phyloP scores from a whole-genome alignment of 2,888 invertebrate species.

The Sericinus montela region DNA sequence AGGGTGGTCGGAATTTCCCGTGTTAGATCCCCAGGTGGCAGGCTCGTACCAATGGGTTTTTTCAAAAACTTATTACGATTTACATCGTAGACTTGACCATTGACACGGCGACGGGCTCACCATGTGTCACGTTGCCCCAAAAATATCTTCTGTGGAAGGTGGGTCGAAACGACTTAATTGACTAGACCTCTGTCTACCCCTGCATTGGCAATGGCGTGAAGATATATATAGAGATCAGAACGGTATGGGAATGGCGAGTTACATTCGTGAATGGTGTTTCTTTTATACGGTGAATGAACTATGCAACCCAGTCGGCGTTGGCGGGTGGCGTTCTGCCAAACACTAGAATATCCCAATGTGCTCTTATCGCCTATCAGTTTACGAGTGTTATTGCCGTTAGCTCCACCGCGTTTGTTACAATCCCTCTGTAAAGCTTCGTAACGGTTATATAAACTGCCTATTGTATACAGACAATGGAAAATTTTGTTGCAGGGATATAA shows the following conservation, averaged over 20 bases:
- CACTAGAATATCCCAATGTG: conserved; percentile 23
- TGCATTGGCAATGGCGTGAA: no score
- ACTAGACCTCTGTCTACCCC: no score
- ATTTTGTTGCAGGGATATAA: neutral
- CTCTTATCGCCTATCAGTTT: conserved; percentile 13
- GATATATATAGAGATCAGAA: conserved; percentile 13
- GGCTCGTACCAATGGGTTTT: no score
- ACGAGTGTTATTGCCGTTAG: conserved; percentile 8
- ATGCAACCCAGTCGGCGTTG: neutral
- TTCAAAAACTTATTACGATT: no score
- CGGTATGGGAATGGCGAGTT: neutral
- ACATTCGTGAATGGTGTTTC: neutral
- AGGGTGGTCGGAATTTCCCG: no score
- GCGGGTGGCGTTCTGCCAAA: conserved; percentile 28
- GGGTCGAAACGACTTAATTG: no score
- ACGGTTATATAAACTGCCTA: conserved; percentile 5
- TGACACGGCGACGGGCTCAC: no score
- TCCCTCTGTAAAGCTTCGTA: conserved; percentile 5
- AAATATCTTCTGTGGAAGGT: no score
- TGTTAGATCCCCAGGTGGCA: no score
- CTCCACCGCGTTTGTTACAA: neutral
- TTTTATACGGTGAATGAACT: conserved; percentile 11
- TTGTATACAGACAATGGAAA: neutral
- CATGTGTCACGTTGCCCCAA: no score
- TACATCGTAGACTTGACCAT: no score